Conservation (phyloP, 2,888 invertebrate genomes). For the Creontiades dilutus region DNA sequence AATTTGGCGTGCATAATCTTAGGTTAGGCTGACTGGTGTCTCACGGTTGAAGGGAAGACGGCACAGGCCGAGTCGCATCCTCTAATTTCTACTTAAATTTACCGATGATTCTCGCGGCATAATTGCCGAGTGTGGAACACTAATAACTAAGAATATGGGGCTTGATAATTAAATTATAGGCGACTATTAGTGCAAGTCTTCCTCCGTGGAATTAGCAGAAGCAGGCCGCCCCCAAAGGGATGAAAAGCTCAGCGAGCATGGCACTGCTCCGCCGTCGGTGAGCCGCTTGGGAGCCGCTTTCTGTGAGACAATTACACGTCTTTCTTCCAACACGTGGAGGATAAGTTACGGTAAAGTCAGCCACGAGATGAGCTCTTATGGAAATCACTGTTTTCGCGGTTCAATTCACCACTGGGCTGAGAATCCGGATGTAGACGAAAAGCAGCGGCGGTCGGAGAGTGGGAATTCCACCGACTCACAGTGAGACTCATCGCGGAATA, state of each 20-base stretch:
- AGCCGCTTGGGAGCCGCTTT: background rate
- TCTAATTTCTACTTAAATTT: conserved; percentile 31
- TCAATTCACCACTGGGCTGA: background rate
- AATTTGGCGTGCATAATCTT: conserved; percentile 41
- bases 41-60: conserved; percentile 41
- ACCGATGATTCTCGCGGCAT: conserved; percentile 5
- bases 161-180: conserved; percentile 35
- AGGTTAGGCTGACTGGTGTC: conserved; percentile 39
- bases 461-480: no score
- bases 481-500: no score
- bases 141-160: conserved; percentile 25
- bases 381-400: conserved; percentile 18
- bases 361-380: conserved; percentile 3
- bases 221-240: background rate
- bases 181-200: conserved; percentile 21
- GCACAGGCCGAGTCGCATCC: conserved; percentile 4
- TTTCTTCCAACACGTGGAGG: conserved; percentile 16
- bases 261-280: background rate
- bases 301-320: background rate
- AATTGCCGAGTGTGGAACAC: conserved; percentile 21
- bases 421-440: background rate
- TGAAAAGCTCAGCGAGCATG: background rate
- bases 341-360: background rate
- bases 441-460: no score
- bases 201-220: background rate